Evolutionary conservation across 2,888 invertebrate species (phyloP).

Genomic region (Hedychridium roseum): DNA sequence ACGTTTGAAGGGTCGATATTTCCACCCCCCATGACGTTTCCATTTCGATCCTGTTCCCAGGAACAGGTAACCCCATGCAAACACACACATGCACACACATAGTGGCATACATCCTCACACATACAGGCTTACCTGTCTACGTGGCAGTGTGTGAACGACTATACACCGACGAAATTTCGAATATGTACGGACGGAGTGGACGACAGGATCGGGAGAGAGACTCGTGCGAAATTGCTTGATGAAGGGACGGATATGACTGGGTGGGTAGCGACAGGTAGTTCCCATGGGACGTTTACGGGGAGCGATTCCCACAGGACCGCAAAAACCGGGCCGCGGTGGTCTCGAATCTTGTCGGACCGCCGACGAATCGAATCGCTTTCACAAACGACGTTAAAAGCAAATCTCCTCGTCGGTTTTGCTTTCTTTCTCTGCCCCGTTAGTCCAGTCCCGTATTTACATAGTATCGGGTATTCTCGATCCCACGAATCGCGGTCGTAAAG

Average conservation of each 20-base stretch:
- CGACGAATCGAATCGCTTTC: slow-evolving; percentile 12
- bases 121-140: too few relatives aligned
- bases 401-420: too few relatives aligned
- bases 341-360: too few relatives aligned
- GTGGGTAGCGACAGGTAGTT: slow-evolving; percentile 53
- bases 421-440: too few relatives aligned
- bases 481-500: too few relatives aligned
- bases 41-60: slow-evolving; percentile 40
- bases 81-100: slow-evolving; percentile 3
- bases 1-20: slow-evolving; percentile 7
- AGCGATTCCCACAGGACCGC: slow-evolving; percentile 52
- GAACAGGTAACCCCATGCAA: slow-evolving; percentile 40
- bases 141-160: slow-evolving; percentile 17
- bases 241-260: slow-evolving; percentile 36
- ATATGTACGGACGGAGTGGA: slow-evolving; percentile 11
- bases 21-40: slow-evolving; percentile 22
- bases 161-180: too few relatives aligned
- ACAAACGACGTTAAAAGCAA: too few relatives aligned
- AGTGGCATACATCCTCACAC: not conserved
- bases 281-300: slow-evolving; percentile 53
- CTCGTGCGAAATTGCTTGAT: slow-evolving; percentile 50
- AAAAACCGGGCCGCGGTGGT: slow-evolving; percentile 34
- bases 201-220: slow-evolving; percentile 22
- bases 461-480: too few relatives aligned
- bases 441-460: too few relatives aligned